A percentile compares a stretch with the other conserved stretches of the same genome.
Evolutionary conservation across 2,888 invertebrate genomes (phyloP).

Genomic region (Papilio protenor): DNA sequence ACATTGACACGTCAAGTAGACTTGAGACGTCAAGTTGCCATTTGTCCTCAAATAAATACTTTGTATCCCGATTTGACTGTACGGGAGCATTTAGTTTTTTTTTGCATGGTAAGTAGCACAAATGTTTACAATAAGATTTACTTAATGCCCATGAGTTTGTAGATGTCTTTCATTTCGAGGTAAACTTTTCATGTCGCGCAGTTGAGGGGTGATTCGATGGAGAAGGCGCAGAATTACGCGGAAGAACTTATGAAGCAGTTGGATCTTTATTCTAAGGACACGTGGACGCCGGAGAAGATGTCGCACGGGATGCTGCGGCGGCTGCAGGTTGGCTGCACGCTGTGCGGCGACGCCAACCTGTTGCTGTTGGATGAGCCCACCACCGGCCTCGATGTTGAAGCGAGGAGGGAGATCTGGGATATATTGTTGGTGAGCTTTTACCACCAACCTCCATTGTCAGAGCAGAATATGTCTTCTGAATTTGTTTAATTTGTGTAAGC

Average conservation of each 20-base stretch:
- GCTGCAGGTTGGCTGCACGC: conserved; percentile 91
- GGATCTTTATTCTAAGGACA: conserved; percentile 78
- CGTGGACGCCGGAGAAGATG: conserved; percentile 84
- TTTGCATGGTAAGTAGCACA: conserved; percentile 86
- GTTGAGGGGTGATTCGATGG: conserved; percentile 24
- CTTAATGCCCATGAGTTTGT: background rate
- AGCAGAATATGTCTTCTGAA: background rate
- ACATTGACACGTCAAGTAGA: conserved; percentile 86
- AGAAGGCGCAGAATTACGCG: conserved; percentile 13
- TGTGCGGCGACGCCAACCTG: conserved; percentile 87
- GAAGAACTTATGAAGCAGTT: conserved; percentile 40
- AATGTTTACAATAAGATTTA: background rate
- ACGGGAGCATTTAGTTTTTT: conserved; percentile 92
- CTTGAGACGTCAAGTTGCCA: conserved; percentile 90
- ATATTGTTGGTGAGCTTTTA: conserved; percentile 32
- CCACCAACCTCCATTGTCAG: background rate
- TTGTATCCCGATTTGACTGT: conserved; percentile 92
- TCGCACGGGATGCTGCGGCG: conserved; percentile 94
- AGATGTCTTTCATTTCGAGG: background rate
- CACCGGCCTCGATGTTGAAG: conserved; percentile 93
- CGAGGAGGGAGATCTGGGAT: conserved; percentile 91
- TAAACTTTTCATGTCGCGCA: background rate
- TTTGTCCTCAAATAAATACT: conserved; percentile 96
- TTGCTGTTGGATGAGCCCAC: conserved; percentile 90
- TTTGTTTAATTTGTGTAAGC: background rate